These are phyloP conservation scores for Taenioides sp. DNA, from an alignment of 2,797 vertebrate genomes.

Conservation along the genomic window DNA sequence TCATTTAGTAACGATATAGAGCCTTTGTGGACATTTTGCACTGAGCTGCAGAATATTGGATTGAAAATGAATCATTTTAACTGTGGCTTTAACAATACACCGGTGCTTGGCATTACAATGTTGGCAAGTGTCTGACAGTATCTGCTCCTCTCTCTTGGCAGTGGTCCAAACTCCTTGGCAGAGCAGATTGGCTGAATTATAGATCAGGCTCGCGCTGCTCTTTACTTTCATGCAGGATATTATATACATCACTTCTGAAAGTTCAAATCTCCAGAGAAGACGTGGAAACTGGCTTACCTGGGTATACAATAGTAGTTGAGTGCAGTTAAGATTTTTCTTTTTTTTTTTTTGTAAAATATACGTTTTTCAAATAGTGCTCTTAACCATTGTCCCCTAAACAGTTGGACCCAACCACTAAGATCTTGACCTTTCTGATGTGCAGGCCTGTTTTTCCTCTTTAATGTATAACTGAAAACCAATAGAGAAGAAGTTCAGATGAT, in stretches of 20 bases:
- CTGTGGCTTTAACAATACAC: slow-evolving; percentile 70
- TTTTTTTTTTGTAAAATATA: slow-evolving; percentile 45
- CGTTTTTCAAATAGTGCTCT: slow-evolving; percentile 56
- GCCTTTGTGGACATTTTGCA: slow-evolving; percentile 60
- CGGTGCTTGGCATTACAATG: slow-evolving; percentile 66
- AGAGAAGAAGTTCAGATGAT: slow-evolving; percentile 24
- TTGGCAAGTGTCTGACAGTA: slow-evolving; percentile 49
- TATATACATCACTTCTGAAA: slow-evolving; percentile 52
- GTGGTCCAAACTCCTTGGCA: slow-evolving; percentile 59
- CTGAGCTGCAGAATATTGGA: slow-evolving; percentile 63
- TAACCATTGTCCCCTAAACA: slow-evolving; percentile 50
- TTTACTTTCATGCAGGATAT: slow-evolving; percentile 61
- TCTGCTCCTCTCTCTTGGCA: slow-evolving; percentile 59
- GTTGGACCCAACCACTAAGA: slow-evolving; percentile 56
- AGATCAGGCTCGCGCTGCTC: slow-evolving; percentile 46
- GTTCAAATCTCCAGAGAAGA: slow-evolving; percentile 48
- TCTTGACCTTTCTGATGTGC: slow-evolving; percentile 53
- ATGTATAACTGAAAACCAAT: slow-evolving; percentile 39
- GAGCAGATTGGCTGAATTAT: slow-evolving; percentile 55
- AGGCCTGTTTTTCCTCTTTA: slow-evolving; percentile 63
- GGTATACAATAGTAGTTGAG: slow-evolving; percentile 33
- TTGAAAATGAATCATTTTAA: slow-evolving; percentile 72
- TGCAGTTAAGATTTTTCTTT: slow-evolving; percentile 37
- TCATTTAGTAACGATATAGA: slow-evolving; percentile 62
- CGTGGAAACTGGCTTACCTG: slow-evolving; percentile 62